These are phyloP conservation scores for Buceros bicornis DNA, from an alignment of 2,797 vertebrate species.

Conservation along the genomic window DNA sequence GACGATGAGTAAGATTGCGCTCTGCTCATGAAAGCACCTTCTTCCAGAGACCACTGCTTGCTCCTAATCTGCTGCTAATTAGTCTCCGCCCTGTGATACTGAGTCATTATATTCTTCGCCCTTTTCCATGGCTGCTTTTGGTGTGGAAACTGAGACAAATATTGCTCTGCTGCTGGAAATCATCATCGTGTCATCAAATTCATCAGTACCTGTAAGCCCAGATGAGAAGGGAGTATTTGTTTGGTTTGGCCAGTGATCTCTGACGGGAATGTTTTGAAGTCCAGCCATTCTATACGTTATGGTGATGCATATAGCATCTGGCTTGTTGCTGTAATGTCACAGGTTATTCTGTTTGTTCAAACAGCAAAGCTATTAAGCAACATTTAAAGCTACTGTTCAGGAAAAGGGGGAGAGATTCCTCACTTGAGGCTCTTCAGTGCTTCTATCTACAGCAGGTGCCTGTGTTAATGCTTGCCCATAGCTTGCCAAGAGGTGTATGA, in stretches of 20 bases:
- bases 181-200: not conserved
- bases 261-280: not conserved
- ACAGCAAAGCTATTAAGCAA: not conserved
- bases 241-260: not conserved
- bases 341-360: not conserved
- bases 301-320: not conserved
- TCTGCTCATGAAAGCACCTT: constrained; percentile 50
- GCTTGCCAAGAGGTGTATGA: not conserved
- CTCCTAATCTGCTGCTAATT: constrained; percentile 57
- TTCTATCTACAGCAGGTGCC: not conserved
- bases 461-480: not conserved
- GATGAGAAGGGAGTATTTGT: not conserved
- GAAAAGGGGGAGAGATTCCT: not conserved
- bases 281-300: not conserved
- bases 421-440: not conserved
- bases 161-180: constrained; percentile 44
- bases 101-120: constrained; percentile 61
- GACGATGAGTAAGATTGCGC: constrained; percentile 24
- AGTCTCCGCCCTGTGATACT: constrained; percentile 47
- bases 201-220: not conserved
- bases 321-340: not conserved
- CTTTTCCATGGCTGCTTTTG: constrained; percentile 59
- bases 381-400: not conserved
- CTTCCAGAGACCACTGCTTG: constrained; percentile 53
- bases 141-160: constrained; percentile 56